Percentiles rank a stretch among this genome's conserved stretches.
Evolutionary conservation across 2,113 vertebrate genomes (phyloP).

Genomic region (Colossoma macropomum): DNA sequence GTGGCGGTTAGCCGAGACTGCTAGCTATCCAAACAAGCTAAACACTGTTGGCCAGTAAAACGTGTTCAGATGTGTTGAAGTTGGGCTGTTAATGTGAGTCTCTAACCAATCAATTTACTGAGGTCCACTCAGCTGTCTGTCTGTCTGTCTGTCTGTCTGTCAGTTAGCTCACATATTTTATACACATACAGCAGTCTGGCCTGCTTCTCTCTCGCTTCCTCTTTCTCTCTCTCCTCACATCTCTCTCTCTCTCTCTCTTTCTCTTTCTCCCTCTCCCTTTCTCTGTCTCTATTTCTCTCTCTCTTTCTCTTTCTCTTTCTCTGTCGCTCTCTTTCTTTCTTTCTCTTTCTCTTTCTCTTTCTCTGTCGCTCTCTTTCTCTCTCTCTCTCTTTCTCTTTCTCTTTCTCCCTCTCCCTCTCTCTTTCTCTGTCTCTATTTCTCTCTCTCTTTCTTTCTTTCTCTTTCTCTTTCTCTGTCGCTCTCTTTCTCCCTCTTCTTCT

Average conservation of each 20-base stretch:
- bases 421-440: no score
- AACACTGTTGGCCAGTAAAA: slow-evolving; percentile 47
- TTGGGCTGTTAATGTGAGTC: slow-evolving; percentile 57
- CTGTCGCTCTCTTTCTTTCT: background rate
- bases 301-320: background rate
- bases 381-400: background rate
- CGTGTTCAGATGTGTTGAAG: slow-evolving; percentile 54
- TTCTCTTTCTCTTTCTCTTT: no score
- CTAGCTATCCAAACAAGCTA: slow-evolving; percentile 59
- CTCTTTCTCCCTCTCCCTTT: slow-evolving; percentile 6
- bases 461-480: no score
- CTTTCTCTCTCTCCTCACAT: no score
- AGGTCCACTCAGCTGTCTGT: slow-evolving; percentile 42
- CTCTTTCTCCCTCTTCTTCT: no score
- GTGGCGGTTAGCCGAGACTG: slow-evolving; percentile 62
- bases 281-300: no score
- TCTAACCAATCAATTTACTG: slow-evolving; percentile 43
- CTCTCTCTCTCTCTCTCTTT: no score
- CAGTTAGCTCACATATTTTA: background rate
- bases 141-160: background rate
- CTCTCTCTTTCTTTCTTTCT: no score
- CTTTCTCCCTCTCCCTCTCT: background rate
- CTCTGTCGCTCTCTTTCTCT: no score
- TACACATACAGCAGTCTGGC: background rate
- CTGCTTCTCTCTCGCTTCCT: no score